Evolutionary conservation across 2,888 invertebrate genomes (phyloP), one percentile per base, ranked within the genome.

Genomic region (Plutella xylostella): DNA sequence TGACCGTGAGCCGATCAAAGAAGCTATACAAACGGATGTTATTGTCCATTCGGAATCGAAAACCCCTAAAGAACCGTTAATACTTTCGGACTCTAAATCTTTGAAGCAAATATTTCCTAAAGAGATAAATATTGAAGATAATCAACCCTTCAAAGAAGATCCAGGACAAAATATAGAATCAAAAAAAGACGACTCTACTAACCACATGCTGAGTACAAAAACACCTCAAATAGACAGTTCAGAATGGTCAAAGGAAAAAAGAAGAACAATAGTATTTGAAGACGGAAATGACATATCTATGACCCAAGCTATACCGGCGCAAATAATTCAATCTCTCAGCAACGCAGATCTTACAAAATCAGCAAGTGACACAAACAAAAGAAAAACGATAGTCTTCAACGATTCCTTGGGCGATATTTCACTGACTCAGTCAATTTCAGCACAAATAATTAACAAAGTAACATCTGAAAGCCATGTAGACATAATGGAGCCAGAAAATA

Each of bases 361-460:
- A 28, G 28, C 28, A 28, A 28, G 28, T 9, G 28, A 28, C 9
- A 28, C 28, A 28, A 9, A 28, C 28, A 52, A 50, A 21, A 43
- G 48, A n/a, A 56, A 55, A 28, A 56, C 58, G 1, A 45, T 57
- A 40, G 48, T 56, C 1, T 55, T 50, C 38, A 56, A 55, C 31
- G 46, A 58, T 37, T 48, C 31, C 11, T 45, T 48, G 4, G 54
- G 51, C 1, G 57, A 69, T 31, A 55, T 70, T 18, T 65, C 69
- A 1, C 53, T 68, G 17, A 65, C 65, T 9, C 58, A 61, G 45
- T 56, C 51, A 4, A 22, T 62, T 43, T 52, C 61, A n/a, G 1
- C 42, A 51, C 6, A 59, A 61, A 43, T 52, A 58, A 20, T 47
- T 59, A 21, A 25, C 4, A 15, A 4, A 12, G n/a, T n/a, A 33